These are phyloP conservation scores for Cyclargus thomasi DNA, from an alignment of 1,140 invertebrate species.

Conservation along the genomic window DNA sequence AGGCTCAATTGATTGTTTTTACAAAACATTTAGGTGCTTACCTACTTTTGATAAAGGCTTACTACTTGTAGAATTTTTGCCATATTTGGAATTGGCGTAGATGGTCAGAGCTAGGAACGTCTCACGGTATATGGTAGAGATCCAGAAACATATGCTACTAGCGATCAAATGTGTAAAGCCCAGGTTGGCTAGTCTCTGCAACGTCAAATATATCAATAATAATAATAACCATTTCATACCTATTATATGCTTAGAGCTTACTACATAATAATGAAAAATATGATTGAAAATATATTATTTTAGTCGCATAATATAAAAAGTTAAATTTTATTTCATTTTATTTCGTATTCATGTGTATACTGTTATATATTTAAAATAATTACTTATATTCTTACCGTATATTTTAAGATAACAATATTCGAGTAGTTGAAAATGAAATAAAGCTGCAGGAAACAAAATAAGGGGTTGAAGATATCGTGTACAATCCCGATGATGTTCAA, in stretches of 20 bases:
- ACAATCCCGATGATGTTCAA: slow-evolving; percentile 41
- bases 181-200: slow-evolving; percentile 76
- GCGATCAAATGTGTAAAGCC: slow-evolving; percentile 83
- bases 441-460: slow-evolving; percentile 81
- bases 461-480: slow-evolving; percentile 77
- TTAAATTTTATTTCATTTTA: too few relatives aligned
- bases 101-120: slow-evolving; percentile 75
- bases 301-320: too few relatives aligned
- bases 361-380: background rate
- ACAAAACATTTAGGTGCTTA: too few relatives aligned
- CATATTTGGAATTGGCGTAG: slow-evolving; percentile 34
- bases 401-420: slow-evolving; percentile 76
- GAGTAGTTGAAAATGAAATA: slow-evolving; percentile 86
- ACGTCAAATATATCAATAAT: slow-evolving; percentile 15
- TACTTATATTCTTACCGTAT: slow-evolving; percentile 34
- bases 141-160: slow-evolving; percentile 82
- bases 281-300: too few relatives aligned
- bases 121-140: slow-evolving; percentile 81
- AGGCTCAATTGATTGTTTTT: too few relatives aligned
- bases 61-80: background rate
- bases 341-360: too few relatives aligned
- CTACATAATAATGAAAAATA: too few relatives aligned
- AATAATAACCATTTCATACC: too few relatives aligned
- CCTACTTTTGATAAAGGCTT: background rate
- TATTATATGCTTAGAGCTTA: too few relatives aligned